Percentiles rank a stretch among this genome's conserved stretches.
Conservation (phyloP, 2,797 vertebrate species). For the Cottoperca gobio region DNA sequence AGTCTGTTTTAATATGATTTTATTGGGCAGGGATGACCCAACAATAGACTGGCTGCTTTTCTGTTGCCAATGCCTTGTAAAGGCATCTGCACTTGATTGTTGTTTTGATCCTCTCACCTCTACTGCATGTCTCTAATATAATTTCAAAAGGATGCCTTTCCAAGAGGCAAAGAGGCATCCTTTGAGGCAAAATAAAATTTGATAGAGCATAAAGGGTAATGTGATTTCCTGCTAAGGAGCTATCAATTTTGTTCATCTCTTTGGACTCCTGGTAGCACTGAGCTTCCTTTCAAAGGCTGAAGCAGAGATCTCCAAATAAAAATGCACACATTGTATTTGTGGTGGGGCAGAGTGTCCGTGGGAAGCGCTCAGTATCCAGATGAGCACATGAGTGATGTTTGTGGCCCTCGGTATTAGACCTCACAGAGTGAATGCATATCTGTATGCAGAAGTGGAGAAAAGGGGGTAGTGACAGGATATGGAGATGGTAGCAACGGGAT, state of each 20-base stretch:
- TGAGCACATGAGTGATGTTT: slow-evolving; percentile 53
- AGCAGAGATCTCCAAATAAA: slow-evolving; percentile 33
- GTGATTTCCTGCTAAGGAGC: slow-evolving; percentile 58
- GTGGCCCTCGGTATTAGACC: slow-evolving; percentile 54
- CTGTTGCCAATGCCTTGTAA: slow-evolving; percentile 21
- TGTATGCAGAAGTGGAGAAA: slow-evolving; percentile 41
- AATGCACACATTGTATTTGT: slow-evolving; percentile 18
- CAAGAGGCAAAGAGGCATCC: slow-evolving; percentile 50
- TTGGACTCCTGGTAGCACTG: slow-evolving; percentile 37
- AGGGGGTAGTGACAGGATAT: slow-evolving; percentile 64
- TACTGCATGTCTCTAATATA: slow-evolving; percentile 39
- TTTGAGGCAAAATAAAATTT: slow-evolving; percentile 69
- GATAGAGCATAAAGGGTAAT: slow-evolving; percentile 66
- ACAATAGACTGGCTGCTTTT: slow-evolving; percentile 23
- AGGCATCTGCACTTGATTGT: slow-evolving; percentile 49
- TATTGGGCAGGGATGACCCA: slow-evolving; percentile 33
- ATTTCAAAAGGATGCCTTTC: slow-evolving; percentile 58
- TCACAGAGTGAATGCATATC: slow-evolving; percentile 66
- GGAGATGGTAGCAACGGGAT: slow-evolving; percentile 68
- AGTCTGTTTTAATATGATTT: slow-evolving; percentile 48
- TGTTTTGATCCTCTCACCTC: slow-evolving; percentile 53
- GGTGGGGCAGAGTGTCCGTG: slow-evolving; percentile 31
- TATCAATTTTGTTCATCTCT: slow-evolving; percentile 63
- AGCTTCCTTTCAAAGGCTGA: slow-evolving; percentile 25
- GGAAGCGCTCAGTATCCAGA: slow-evolving; percentile 44